Percentiles rank a stretch among this genome's conserved stretches.
phyloP scores from a whole-genome alignment of 2,113 vertebrate species.

The Pterocles gutturalis region DNA sequence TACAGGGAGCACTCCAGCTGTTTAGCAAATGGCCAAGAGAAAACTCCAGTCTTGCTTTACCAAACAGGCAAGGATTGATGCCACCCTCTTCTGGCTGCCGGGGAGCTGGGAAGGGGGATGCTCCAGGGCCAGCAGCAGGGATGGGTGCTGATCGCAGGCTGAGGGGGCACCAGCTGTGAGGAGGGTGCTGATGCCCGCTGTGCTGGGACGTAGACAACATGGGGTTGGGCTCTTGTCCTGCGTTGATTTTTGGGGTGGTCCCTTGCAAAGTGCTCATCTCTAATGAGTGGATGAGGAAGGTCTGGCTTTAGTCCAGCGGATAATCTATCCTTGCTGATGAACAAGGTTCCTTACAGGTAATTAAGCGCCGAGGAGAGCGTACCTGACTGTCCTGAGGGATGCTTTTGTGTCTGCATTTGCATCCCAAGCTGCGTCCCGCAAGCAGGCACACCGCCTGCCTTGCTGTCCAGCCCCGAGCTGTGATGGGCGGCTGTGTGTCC shows the following conservation, averaged over 20 bases:
- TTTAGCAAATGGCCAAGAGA: slow-evolving; percentile 53
- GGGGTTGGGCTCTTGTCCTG: neutral
- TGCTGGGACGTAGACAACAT: neutral
- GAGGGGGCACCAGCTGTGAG: neutral
- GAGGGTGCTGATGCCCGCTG: neutral
- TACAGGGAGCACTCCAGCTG: slow-evolving; percentile 67
- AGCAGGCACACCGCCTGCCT: neutral
- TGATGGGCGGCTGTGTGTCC: neutral
- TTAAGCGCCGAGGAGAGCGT: neutral
- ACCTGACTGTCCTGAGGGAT: neutral
- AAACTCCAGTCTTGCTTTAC: slow-evolving; percentile 44
- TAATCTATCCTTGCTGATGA: neutral
- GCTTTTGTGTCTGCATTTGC: neutral
- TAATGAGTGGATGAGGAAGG: neutral
- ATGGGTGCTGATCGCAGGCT: neutral
- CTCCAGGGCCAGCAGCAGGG: accelerated
- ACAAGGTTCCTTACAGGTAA: neutral
- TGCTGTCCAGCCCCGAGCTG: neutral
- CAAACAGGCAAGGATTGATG: slow-evolving; percentile 11
- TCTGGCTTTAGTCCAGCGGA: neutral
- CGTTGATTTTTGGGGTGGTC: neutral
- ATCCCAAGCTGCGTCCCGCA: neutral
- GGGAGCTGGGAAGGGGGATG: neutral
- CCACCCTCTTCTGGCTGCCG: neutral
- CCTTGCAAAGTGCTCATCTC: neutral